Base-by-base conservation (phyloP, 2,797 vertebrate species). In the Vultur gryphus region DNA sequence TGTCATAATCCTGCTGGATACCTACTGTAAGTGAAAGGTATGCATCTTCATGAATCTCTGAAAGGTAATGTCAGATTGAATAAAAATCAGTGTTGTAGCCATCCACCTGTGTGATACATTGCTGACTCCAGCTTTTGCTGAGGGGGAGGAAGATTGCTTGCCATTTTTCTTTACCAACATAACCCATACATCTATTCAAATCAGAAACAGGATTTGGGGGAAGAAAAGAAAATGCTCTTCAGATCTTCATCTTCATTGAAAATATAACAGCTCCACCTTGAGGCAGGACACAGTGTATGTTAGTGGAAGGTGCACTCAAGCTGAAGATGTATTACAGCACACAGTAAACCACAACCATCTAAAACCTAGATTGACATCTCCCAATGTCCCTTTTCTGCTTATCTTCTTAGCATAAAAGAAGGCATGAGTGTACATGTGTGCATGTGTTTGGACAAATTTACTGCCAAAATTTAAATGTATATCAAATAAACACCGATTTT, bases 251-350 rank as follows among this genome's bases (percentile, higher is more conserved):
- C 8, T 72, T 82, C 76, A 92, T 59, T 67, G 65, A 87, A 98
- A 97, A 97, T 87, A 86, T 95, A 96, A 97, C 55, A 98, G 98
- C 97, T 96, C 97, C 98, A 97, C 84, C 97, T 97, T 95, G 95
- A 97, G 98, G 96, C 62, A 91, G 76, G 52, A 90, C 25, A 10
- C 59, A 54, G 73, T 9, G 43, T 71, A 69, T 10, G n/a, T 16
- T 4, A 43, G 81, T 10, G 73, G 39, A 41, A 33, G 37, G 41
- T 21, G 16, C 89, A 85, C 66, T 11, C 44, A 59, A 59, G 8
- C 29, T 71, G 66, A 72, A 87, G 33, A 31, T 14, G 5, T 3
- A 2, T 28, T 11, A n/a, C 9, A 24, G 59, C 23, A 35, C 1
- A 16, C 14, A 33, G 43, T 23, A 76, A 54, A 58, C 12, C n/a